These are phyloP conservation scores for Carcina quercana DNA, from an alignment of 2,888 invertebrate genomes.

Conservation along the genomic window DNA sequence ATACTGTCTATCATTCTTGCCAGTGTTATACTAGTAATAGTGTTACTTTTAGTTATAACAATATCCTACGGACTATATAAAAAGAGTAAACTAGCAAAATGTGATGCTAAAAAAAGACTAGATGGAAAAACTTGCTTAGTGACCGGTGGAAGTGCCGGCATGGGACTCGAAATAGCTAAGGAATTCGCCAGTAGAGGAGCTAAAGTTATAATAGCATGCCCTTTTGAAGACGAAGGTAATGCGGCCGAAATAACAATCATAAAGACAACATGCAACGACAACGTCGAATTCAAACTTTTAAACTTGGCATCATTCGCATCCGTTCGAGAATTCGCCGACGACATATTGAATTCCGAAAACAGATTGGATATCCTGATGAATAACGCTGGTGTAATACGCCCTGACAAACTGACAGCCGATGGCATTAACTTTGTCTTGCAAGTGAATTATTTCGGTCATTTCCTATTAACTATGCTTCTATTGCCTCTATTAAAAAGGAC, in stretches of 20 bases:
- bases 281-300: conserved; percentile 78
- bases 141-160: conserved; percentile 34
- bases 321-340: conserved; percentile 84
- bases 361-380: conserved; percentile 85
- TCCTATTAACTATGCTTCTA: conserved; percentile 66
- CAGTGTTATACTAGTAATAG: background rate
- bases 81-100: conserved; percentile 28
- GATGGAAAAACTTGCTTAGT: conserved; percentile 30
- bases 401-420: conserved; percentile 79
- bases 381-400: conserved; percentile 84
- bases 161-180: conserved; percentile 29
- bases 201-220: conserved; percentile 32
- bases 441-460: conserved; percentile 92
- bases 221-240: conserved; percentile 28
- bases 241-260: conserved; percentile 70
- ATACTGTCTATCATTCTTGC: too few relatives aligned
- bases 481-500: conserved; percentile 28
- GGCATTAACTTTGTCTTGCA: conserved; percentile 89
- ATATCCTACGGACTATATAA: conserved; percentile 24
- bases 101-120: conserved; percentile 27
- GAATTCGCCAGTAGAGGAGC: conserved; percentile 33
- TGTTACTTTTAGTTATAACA: background rate
- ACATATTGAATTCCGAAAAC: conserved; percentile 78
- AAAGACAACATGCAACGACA: conserved; percentile 75
- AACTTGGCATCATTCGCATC: conserved; percentile 82